A percentile compares a stretch with the other conserved stretches of the same genome.
These are phyloP conservation scores for Bradypodion pumilum DNA, from an alignment of 2,797 vertebrate species.

Conservation along the genomic window DNA sequence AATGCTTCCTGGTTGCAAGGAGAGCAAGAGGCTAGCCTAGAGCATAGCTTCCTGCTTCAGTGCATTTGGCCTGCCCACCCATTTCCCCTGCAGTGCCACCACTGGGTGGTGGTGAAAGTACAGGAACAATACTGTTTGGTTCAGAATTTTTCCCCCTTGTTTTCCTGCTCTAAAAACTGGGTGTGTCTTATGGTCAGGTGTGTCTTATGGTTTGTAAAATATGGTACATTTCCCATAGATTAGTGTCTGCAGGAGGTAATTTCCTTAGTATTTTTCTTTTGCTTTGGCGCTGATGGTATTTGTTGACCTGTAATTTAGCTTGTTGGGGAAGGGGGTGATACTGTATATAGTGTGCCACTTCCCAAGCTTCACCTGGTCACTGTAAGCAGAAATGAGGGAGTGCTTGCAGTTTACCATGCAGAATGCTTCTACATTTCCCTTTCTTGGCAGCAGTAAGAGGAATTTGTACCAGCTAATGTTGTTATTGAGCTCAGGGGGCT, in stretches of 20 bases:
- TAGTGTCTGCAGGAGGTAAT: not conserved
- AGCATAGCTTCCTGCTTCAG: too few species aligned
- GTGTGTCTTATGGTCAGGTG: too few species aligned
- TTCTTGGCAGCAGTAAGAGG: not conserved
- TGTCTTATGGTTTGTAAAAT: too few species aligned
- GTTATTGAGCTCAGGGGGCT: not conserved
- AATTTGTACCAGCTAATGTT: not conserved
- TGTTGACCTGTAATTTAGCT: not conserved
- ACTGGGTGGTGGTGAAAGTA: too few species aligned
- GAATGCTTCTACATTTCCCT: not conserved
- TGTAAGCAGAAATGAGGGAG: not conserved
- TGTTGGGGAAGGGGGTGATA: not conserved
- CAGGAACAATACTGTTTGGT: too few species aligned
- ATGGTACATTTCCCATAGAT: not conserved
- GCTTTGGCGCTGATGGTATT: not conserved
- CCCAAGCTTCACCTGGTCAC: not conserved
- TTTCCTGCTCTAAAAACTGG: too few species aligned
- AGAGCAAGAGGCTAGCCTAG: too few species aligned
- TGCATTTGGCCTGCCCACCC: too few species aligned
- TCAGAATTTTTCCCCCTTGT: too few species aligned
- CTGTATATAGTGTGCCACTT: not conserved
- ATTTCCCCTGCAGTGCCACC: too few species aligned
- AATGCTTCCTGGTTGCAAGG: too few species aligned
- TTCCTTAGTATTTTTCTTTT: not conserved
- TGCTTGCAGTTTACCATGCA: not conserved